Evolutionary conservation across 2,888 invertebrate species (phyloP).

Genomic region (Lumbricus terrestris): DNA sequence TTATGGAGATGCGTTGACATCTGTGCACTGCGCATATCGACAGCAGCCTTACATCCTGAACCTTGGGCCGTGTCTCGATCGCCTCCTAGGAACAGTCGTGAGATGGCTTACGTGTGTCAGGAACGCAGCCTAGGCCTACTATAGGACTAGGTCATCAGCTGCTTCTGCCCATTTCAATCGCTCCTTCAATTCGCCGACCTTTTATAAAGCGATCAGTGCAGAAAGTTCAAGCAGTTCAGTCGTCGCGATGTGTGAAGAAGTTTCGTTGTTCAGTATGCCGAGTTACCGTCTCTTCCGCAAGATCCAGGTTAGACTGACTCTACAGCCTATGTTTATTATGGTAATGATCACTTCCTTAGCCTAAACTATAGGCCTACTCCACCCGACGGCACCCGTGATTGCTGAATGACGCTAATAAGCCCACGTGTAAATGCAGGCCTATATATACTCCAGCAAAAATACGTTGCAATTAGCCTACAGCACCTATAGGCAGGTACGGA

Average conservation of each 20-base stretch:
- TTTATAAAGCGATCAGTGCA: background rate
- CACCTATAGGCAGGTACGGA: too few species aligned
- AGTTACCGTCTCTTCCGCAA: background rate
- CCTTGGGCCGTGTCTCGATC: background rate
- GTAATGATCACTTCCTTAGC: background rate
- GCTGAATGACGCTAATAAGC: too few species aligned
- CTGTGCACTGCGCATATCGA: background rate
- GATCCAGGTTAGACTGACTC: background rate
- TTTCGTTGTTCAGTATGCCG: background rate
- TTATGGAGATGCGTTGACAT: background rate
- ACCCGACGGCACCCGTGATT: too few species aligned
- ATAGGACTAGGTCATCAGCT: too few species aligned
- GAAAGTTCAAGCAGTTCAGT: background rate
- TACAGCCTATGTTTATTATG: background rate
- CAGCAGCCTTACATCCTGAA: background rate
- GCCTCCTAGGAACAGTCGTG: background rate
- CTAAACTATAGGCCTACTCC: too few species aligned
- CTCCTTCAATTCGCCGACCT: background rate
- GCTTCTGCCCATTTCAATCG: background rate
- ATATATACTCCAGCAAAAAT: too few species aligned
- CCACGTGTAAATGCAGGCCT: too few species aligned
- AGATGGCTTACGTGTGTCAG: background rate
- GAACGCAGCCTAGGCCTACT: too few species aligned
- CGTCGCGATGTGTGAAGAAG: background rate
- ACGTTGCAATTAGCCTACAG: too few species aligned